These are phyloP conservation scores for Hydrozoanthus tunicans DNA, from an alignment of 64 coral and sea anemone genomes.

Conservation along the genomic window DNA sequence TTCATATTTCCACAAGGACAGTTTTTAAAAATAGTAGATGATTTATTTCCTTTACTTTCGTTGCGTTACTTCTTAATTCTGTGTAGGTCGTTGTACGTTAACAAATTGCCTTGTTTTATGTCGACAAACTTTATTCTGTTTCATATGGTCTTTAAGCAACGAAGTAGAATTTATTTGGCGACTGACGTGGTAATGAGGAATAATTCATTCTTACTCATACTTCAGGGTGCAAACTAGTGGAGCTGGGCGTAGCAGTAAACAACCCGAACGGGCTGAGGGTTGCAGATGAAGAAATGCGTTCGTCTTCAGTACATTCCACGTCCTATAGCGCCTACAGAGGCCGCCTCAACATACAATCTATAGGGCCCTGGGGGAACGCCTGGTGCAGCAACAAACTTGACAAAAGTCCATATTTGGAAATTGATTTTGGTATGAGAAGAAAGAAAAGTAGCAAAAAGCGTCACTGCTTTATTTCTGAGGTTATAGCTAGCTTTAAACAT, in stretches of 20 bases:
- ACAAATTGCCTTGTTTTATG: no score
- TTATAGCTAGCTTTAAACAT: no score
- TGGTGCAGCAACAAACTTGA: conserved; percentile 26
- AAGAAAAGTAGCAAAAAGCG: neutral
- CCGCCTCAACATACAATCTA: neutral
- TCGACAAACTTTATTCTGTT: no score
- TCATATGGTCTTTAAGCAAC: no score
- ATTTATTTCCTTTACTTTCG: no score
- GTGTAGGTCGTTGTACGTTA: no score
- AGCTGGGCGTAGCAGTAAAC: conserved; percentile 30
- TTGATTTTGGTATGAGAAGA: conserved; percentile 14
- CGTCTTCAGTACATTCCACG: neutral
- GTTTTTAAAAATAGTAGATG: no score
- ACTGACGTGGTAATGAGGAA: no score
- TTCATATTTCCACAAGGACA: no score
- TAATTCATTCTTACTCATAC: neutral
- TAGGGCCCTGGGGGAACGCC: neutral
- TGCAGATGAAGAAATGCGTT: conserved; percentile 2
- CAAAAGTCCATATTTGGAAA: conserved; percentile 13
- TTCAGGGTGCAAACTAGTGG: conserved; percentile 12
- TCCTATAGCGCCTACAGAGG: conserved; percentile 5
- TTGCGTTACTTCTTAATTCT: no score
- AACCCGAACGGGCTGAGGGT: neutral
- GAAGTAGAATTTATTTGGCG: no score
- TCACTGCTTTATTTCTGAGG: no score